phyloP scores from a whole-genome alignment of 2,888 invertebrate species.

The Drosophila pseudotakahashii region DNA sequence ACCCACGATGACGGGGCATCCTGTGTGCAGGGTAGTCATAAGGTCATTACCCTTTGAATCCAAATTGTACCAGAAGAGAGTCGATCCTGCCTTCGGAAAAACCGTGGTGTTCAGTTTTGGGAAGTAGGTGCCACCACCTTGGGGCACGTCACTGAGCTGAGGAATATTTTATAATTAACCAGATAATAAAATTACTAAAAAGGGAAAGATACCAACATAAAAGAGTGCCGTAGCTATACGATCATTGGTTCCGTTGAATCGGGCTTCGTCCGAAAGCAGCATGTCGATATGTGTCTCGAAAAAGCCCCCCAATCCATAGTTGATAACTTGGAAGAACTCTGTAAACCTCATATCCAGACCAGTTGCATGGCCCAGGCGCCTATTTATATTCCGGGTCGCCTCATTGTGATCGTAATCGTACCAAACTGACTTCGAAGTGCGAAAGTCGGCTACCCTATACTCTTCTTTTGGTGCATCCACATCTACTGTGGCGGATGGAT shows the following conservation, averaged over 20 bases:
- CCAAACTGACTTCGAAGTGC: slow-evolving; percentile 88
- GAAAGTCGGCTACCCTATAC: slow-evolving; percentile 88
- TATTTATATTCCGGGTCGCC: slow-evolving; percentile 82
- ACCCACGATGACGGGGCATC: slow-evolving; percentile 96
- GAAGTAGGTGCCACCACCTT: slow-evolving; percentile 98
- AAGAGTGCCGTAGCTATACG: slow-evolving; percentile 9
- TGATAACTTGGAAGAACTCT: slow-evolving; percentile 97
- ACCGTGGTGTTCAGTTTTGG: slow-evolving; percentile 92
- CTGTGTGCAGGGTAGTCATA: slow-evolving; percentile 93
- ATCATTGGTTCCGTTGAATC: not conserved
- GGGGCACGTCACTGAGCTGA: slow-evolving; percentile 96
- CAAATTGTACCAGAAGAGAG: slow-evolving; percentile 96
- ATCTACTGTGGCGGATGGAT: slow-evolving; percentile 84
- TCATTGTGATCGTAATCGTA: slow-evolving; percentile 57
- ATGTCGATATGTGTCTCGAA: slow-evolving; percentile 97
- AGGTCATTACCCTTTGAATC: slow-evolving; percentile 95
- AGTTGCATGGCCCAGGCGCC: slow-evolving; percentile 88
- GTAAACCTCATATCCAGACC: slow-evolving; percentile 86
- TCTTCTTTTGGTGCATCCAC: slow-evolving; percentile 87
- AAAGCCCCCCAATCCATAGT: slow-evolving; percentile 98
- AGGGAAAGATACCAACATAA: not conserved
- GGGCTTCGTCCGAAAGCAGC: not conserved
- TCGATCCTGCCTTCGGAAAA: slow-evolving; percentile 94
- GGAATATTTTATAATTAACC: too few species aligned
- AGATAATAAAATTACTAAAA: too few species aligned